A percentile compares a stretch with the other conserved stretches of the same genome.
Conservation (phyloP, 2,797 vertebrate species). For the Adelosebastes latens region DNA sequence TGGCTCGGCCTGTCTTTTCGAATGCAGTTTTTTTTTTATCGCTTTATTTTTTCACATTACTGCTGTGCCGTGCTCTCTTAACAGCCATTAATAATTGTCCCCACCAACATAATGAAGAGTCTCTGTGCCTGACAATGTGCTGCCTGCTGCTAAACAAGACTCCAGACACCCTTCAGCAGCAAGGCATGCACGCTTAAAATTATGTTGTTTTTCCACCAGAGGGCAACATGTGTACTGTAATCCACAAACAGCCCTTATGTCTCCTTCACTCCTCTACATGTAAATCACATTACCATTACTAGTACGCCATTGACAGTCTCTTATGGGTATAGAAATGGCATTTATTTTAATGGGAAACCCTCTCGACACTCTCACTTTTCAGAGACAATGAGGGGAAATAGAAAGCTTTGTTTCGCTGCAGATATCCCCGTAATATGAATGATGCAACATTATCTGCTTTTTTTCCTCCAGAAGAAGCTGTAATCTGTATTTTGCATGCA, state of each 20-base stretch:
- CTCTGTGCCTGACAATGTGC: constrained; percentile 7
- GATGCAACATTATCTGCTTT: background rate
- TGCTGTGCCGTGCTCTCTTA: constrained; percentile 35
- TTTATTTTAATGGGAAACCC: constrained; percentile 2
- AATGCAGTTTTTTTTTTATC: background rate
- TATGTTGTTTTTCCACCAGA: constrained; percentile 71
- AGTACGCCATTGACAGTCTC: background rate
- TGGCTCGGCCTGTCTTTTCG: background rate
- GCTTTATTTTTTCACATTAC: constrained; percentile 7
- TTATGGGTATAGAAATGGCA: background rate
- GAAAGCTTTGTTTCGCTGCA: background rate
- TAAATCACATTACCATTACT: constrained; percentile 21
- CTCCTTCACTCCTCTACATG: constrained; percentile 17
- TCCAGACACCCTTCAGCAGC: constrained; percentile 46
- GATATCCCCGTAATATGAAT: background rate
- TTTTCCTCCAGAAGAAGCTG: background rate
- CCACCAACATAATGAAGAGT: constrained; percentile 34
- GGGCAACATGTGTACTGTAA: constrained; percentile 72
- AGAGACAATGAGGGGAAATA: background rate
- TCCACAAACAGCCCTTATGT: constrained; percentile 19
- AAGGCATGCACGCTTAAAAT: constrained; percentile 11
- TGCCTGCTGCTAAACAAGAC: constrained; percentile 42
- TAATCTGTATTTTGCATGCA: background rate
- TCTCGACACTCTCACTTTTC: background rate
- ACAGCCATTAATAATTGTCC: constrained; percentile 51